Evolutionary conservation across 2,888 invertebrate genomes (phyloP).

Genomic region (Gari tellinella): DNA sequence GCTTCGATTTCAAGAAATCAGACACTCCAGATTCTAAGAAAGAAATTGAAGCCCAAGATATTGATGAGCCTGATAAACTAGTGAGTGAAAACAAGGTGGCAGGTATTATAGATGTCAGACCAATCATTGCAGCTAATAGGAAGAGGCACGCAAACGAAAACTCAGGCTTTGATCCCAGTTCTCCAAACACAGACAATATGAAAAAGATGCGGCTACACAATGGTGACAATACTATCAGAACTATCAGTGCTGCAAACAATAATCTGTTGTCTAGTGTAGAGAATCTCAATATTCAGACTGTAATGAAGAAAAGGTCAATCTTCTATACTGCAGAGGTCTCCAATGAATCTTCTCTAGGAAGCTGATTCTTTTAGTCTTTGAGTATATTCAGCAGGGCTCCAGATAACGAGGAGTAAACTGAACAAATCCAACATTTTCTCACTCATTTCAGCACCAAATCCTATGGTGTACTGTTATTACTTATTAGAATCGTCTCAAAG

Average conservation of each 20-base stretch:
- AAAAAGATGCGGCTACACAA: slow-evolving; percentile 3
- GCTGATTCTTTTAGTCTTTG: no score
- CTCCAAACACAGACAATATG: background rate
- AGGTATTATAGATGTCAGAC: slow-evolving; percentile 46
- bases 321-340: slow-evolving; percentile 38
- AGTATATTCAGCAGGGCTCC: no score
- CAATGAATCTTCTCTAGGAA: no score
- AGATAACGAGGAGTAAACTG: no score
- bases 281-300: slow-evolving; percentile 16
- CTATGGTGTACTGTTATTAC: no score
- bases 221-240: slow-evolving; percentile 8
- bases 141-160: slow-evolving; percentile 43
- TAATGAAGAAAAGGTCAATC: slow-evolving; percentile 39
- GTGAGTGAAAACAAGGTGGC: slow-evolving; percentile 22
- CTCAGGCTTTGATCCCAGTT: slow-evolving; percentile 28
- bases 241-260: slow-evolving; percentile 2
- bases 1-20: slow-evolving; percentile 13
- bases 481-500: no score
- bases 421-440: no score
- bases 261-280: background rate
- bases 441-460: no score
- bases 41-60: background rate
- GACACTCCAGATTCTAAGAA: slow-evolving; percentile 1
- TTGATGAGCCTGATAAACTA: slow-evolving; percentile 51
- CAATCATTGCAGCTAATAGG: slow-evolving; percentile 53